Evolutionary conservation across 2,888 invertebrate species (phyloP).

Genomic region (Kryphioiulus occultus): DNA sequence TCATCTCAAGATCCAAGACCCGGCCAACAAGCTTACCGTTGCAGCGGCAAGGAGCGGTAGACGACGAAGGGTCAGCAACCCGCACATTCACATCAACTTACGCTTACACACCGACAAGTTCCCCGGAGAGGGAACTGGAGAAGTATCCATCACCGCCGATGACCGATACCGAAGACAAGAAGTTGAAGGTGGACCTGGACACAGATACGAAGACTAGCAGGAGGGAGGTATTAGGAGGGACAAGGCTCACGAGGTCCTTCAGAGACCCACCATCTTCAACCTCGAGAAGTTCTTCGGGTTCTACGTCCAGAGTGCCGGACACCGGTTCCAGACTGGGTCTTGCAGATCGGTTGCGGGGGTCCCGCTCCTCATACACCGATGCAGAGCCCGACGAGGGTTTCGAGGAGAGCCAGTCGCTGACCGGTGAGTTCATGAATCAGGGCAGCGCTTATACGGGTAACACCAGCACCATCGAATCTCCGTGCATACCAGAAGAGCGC

Average conservation of each 20-base stretch:
- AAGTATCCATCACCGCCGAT: not conserved
- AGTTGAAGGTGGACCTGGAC: not conserved
- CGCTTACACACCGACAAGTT: slow-evolving; percentile 51
- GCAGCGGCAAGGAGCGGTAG: not conserved
- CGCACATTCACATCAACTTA: slow-evolving; percentile 52
- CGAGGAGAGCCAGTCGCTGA: slow-evolving; percentile 86
- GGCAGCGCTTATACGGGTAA: slow-evolving; percentile 49
- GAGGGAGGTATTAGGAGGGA: not conserved
- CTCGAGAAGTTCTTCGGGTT: not conserved
- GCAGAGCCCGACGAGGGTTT: slow-evolving; percentile 83
- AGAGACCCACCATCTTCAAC: not conserved
- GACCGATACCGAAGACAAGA: not conserved
- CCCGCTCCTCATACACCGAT: slow-evolving; percentile 53
- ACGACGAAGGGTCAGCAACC: not conserved
- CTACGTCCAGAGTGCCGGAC: not conserved
- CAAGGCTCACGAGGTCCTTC: not conserved
- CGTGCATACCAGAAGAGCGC: not conserved
- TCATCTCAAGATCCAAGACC: not conserved
- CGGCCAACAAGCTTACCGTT: slow-evolving; percentile 42
- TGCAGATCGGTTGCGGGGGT: not conserved
- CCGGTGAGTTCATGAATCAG: slow-evolving; percentile 60
- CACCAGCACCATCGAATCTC: not conserved
- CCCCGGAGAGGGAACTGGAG: slow-evolving; percentile 48
- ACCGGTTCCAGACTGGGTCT: not conserved
- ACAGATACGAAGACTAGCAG: not conserved